Evolutionary conservation across 2,113 vertebrate genomes (phyloP).

Genomic region (Zingel zingel): DNA sequence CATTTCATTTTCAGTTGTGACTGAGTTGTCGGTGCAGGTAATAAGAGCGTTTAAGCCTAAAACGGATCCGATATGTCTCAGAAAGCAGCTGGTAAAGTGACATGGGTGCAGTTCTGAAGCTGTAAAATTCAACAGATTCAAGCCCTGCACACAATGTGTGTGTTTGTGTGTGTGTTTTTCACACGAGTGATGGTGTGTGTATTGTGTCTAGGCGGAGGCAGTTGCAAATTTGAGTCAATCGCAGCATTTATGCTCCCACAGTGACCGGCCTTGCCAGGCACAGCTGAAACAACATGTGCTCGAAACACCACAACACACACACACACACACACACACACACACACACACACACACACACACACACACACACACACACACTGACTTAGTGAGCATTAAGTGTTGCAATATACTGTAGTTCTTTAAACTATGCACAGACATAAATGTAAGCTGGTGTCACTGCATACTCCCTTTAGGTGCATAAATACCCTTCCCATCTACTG

Average conservation of each 20-base stretch:
- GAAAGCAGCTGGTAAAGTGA: slow-evolving; percentile 47
- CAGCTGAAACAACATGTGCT: slow-evolving; percentile 61
- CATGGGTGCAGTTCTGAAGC: slow-evolving; percentile 6
- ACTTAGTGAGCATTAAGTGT: slow-evolving; percentile 7
- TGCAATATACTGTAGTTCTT: background rate
- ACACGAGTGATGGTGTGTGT: slow-evolving; percentile 39
- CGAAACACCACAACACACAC: slow-evolving; percentile 3
- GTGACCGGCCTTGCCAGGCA: slow-evolving; percentile 54
- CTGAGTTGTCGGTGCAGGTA: slow-evolving; percentile 55
- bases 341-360: slow-evolving; percentile 3
- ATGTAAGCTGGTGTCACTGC: background rate
- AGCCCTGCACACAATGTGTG: slow-evolving; percentile 26
- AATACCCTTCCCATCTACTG: background rate
- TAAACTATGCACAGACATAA: background rate
- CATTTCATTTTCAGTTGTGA: slow-evolving; percentile 66
- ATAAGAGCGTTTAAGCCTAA: slow-evolving; percentile 48
- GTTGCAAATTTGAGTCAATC: slow-evolving; percentile 49
- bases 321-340: slow-evolving; percentile 4
- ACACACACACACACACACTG: background rate
- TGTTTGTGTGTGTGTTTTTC: slow-evolving; percentile 35
- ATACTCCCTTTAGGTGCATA: background rate
- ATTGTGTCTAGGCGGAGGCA: slow-evolving; percentile 32
- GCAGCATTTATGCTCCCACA: slow-evolving; percentile 42
- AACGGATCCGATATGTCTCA: slow-evolving; percentile 56
- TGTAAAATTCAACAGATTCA: slow-evolving; percentile 39